A percentile compares a stretch with the other conserved stretches of the same genome.
These are phyloP conservation scores for Lagopus muta DNA, from an alignment of 2,113 vertebrate genomes.

Conservation along the genomic window DNA sequence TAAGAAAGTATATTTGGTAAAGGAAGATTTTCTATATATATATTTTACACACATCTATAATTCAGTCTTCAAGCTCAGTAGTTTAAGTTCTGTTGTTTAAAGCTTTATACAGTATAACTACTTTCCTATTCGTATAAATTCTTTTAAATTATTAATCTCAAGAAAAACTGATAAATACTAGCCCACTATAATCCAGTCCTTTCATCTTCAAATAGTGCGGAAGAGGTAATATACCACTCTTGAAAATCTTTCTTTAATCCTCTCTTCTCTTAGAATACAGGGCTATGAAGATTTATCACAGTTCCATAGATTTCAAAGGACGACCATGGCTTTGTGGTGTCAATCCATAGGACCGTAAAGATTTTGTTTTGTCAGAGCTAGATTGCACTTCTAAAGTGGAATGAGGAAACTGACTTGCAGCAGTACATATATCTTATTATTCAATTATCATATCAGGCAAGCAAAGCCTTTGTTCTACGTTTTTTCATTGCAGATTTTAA, in stretches of 20 bases:
- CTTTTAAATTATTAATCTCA: conserved; percentile 36
- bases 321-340: conserved; percentile 27
- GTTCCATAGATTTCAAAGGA: conserved; percentile 66
- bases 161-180: conserved; percentile 1
- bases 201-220: conserved; percentile 48
- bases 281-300: conserved; percentile 67
- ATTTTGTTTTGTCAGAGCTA: conserved; percentile 33
- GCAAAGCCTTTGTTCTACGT: neutral
- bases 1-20: neutral
- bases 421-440: conserved; percentile 31
- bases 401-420: conserved; percentile 38
- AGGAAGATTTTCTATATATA: neutral
- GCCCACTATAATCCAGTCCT: neutral
- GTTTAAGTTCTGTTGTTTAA: conserved; percentile 7
- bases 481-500: neutral
- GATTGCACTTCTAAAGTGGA: conserved; percentile 42
- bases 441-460: conserved; percentile 15
- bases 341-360: conserved; percentile 50
- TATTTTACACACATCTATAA: neutral
- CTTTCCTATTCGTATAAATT: neutral
- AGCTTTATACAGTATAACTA: fast-evolving
- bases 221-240: conserved; percentile 12
- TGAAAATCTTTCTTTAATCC: conserved; percentile 67
- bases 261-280: conserved; percentile 59
- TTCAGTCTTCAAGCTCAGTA: neutral